These are phyloP conservation scores for Willowsia nigromaculata DNA, from an alignment of 2,888 invertebrate species.

Conservation along the genomic window DNA sequence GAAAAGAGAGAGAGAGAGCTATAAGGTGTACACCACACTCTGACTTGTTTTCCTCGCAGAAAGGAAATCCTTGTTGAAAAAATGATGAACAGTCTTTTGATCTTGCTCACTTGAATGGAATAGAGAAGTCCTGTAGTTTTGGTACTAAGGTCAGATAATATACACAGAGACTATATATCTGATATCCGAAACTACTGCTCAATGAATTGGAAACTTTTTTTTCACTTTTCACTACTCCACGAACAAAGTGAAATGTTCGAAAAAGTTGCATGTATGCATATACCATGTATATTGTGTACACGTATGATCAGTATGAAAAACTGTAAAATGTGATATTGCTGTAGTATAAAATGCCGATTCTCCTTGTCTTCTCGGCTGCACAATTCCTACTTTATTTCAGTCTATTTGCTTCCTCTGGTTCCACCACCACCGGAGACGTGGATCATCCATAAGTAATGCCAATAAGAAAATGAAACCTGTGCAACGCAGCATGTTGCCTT, in stretches of 20 bases:
- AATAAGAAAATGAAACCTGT: conserved; percentile 46
- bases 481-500: conserved; percentile 5
- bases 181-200: background rate
- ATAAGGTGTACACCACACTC: background rate
- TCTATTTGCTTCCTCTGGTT: conserved; percentile 13
- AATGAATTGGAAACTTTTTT: conserved; percentile 55
- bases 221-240: conserved; percentile 8
- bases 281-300: background rate
- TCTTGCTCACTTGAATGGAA: conserved; percentile 40
- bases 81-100: conserved; percentile 55
- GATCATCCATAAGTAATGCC: conserved; percentile 43
- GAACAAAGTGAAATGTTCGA: background rate
- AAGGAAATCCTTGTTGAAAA: conserved; percentile 48
- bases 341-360: background rate
- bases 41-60: conserved; percentile 9
- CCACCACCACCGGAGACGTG: background rate
- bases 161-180: background rate
- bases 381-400: background rate
- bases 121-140: background rate
- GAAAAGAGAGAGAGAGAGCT: background rate
- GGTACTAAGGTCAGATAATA: conserved; percentile 5
- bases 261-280: background rate
- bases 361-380: background rate
- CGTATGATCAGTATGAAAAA: background rate
- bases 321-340: too few species aligned